Percentiles rank a stretch among this genome's conserved stretches.
These are phyloP conservation scores for Cyprichromis sp. DNA, from an alignment of 2,113 vertebrate genomes.

Conservation along the genomic window DNA sequence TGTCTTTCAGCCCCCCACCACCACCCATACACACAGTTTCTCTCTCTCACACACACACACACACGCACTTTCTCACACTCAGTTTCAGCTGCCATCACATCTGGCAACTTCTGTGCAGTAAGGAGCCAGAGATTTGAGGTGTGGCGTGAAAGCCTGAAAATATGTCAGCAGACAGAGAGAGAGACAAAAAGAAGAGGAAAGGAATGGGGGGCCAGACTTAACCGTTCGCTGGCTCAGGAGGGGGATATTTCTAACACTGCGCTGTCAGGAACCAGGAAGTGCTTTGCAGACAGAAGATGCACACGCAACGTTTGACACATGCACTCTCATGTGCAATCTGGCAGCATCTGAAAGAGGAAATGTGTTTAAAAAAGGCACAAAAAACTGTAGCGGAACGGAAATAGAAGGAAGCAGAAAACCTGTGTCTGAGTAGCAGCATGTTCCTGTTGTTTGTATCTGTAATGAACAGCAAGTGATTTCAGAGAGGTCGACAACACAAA, in stretches of 20 bases:
- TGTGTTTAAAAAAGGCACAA: neutral
- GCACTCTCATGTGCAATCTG: neutral
- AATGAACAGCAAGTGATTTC: neutral
- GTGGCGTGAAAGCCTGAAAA: neutral
- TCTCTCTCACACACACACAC: neutral
- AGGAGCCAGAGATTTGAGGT: conserved; percentile 24
- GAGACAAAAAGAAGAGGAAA: neutral
- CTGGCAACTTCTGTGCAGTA: conserved; percentile 6
- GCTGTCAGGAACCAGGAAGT: conserved; percentile 54
- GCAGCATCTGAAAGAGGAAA: conserved; percentile 40
- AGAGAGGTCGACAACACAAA: neutral
- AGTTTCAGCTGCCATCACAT: conserved; percentile 7
- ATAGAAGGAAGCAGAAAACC: neutral
- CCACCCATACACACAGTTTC: neutral
- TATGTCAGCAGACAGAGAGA: neutral
- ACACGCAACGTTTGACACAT: neutral
- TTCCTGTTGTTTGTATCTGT: neutral
- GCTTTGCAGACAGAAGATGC: neutral
- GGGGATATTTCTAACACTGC: conserved; percentile 44
- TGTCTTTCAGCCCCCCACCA: neutral
- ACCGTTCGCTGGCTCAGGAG: neutral
- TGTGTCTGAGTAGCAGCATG: neutral
- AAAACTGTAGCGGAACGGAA: conserved; percentile 14
- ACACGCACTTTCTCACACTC: neutral
- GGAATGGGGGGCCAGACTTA: neutral